Percentiles rank a stretch among this genome's conserved stretches.
Conservation (phyloP, 2,888 invertebrate species). For the Troilus luridus region DNA sequence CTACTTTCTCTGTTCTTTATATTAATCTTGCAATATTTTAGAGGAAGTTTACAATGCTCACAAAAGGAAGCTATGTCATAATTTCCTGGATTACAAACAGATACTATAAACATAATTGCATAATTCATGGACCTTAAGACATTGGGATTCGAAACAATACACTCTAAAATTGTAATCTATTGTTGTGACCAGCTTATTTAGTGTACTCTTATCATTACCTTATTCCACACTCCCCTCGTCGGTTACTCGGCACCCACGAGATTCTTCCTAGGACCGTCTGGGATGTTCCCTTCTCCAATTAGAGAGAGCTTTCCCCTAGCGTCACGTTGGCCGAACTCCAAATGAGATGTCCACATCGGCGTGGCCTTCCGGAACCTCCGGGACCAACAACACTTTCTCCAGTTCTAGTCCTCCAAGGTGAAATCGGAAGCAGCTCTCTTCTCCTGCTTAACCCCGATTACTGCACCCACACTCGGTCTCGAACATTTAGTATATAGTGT, state of each 20-base stretch:
- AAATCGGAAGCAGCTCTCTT: constrained; percentile 35
- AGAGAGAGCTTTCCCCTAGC: not conserved
- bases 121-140: too few species aligned
- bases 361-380: not conserved
- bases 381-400: not conserved
- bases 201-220: not conserved
- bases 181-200: too few species aligned
- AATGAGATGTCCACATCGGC: constrained; percentile 40
- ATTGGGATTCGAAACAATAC: too few species aligned
- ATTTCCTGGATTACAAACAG: too few species aligned
- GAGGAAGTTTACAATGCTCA: too few species aligned
- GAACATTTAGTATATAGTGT: not conserved
- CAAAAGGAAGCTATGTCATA: too few species aligned
- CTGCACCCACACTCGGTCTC: not conserved
- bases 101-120: too few species aligned
- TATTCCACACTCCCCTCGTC: too few species aligned
- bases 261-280: not conserved
- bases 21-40: too few species aligned
- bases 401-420: not conserved
- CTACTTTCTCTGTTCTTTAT: too few species aligned
- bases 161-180: too few species aligned
- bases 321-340: not conserved
- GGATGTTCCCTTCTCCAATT: constrained; percentile 48
- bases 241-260: not conserved
- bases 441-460: not conserved